Evolutionary conservation across 2,113 vertebrate genomes (phyloP), one percentile per base, ranked within the genome.

Genomic region (Muscicapa adusta): DNA sequence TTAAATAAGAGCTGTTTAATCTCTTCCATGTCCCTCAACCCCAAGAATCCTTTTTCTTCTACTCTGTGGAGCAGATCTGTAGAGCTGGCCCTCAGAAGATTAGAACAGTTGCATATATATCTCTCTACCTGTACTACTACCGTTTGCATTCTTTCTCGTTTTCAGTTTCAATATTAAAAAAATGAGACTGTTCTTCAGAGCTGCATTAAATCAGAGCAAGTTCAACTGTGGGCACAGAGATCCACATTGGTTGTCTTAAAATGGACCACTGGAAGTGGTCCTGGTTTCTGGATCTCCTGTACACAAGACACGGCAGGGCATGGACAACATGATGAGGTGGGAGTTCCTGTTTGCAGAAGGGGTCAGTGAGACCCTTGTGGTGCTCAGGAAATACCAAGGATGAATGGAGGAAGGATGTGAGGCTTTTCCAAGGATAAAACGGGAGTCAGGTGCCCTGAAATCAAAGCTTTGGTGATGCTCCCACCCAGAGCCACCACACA

Each of bases 61-160:
- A 8, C 28, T 66, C 14, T 2, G 0, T 43, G 62, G 22, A 65
- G 38, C 51, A 91, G 22, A 43, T 85, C 57, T 14, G 3, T 56
- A 48, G 53, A 61, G 31, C 60, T 93, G 20, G 19, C 61, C 29
- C 71, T 85, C 13, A 11, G 38, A 71, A 67, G 26, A 40, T 70
- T 50, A 28, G 47, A 93, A 24, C 23, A 70, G 34, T 31, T 54
- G 34, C 36, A 40, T 33, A 0, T 28, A 0, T 48, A 14, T 57
- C 40, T 54, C 24, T 89, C 40, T 45, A 40, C 58, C 14, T 9
- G 0, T 45, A 13, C n/a, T 8, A 7, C 26, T 12, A 5, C 28
- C 0, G 0, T 50, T 17, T 42, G 24, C 8, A 2, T 72, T 45
- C 40, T 72, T 71, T 53, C 12, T 43, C 0, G 0, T 36, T 67